These are phyloP conservation scores for Halcyon senegalensis DNA, from an alignment of 2,113 vertebrate species.

Conservation along the genomic window DNA sequence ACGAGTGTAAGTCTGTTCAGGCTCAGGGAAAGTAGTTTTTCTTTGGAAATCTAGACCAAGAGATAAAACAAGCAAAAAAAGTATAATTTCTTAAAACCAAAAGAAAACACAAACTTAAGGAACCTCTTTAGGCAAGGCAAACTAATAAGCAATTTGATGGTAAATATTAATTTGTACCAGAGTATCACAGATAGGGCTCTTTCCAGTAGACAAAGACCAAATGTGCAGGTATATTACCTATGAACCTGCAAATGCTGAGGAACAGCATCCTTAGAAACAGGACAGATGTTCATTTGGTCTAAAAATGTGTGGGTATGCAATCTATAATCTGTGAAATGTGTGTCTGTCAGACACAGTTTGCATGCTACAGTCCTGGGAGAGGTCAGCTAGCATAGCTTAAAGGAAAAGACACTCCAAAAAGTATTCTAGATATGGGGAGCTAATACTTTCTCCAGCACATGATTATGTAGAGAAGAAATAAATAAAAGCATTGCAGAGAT, in stretches of 20 bases:
- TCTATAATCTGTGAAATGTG: not conserved
- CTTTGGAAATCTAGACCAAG: not conserved
- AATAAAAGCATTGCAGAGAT: not conserved
- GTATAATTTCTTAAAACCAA: not conserved
- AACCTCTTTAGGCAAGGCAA: not conserved
- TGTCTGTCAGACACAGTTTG: not conserved
- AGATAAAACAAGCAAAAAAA: not conserved
- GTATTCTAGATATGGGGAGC: not conserved
- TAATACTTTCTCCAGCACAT: not conserved
- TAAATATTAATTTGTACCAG: not conserved
- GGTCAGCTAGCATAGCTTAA: not conserved
- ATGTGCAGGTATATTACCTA: not conserved
- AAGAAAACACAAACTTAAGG: not conserved
- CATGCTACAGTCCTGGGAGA: not conserved
- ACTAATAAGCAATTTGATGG: not conserved
- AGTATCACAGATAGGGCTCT: not conserved
- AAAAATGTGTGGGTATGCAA: not conserved
- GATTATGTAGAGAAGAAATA: not conserved
- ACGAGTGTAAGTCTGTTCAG: not conserved
- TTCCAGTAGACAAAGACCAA: not conserved
- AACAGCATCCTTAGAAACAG: not conserved
- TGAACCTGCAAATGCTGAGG: not conserved
- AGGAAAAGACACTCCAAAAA: not conserved
- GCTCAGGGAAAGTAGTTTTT: not conserved
- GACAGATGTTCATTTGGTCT: not conserved